phyloP scores from a whole-genome alignment of 2,888 invertebrate species.

The Rotaria sp. region DNA sequence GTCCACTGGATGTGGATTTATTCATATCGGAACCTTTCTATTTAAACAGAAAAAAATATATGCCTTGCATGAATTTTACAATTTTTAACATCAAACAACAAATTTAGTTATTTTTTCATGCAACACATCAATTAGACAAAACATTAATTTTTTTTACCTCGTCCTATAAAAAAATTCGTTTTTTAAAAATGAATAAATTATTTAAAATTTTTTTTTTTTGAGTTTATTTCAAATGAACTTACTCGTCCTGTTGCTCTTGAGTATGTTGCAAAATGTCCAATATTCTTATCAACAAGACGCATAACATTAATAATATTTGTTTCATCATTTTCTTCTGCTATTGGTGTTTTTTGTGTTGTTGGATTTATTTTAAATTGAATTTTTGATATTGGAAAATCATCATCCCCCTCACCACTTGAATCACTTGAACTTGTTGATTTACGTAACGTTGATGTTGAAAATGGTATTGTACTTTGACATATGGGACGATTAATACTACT shows the following conservation, averaged over 20 bases:
- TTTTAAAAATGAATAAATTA: background rate
- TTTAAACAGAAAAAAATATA: too few species aligned
- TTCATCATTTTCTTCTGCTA: background rate
- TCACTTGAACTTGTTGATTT: background rate
- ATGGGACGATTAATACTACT: background rate
- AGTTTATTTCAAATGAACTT: background rate
- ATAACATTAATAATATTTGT: background rate
- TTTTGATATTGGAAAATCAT: background rate
- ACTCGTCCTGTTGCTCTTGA: background rate
- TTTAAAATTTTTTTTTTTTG: background rate
- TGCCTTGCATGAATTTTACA: too few species aligned
- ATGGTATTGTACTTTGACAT: constrained; percentile 23
- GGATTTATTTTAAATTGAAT: constrained; percentile 22
- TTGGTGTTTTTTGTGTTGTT: background rate
- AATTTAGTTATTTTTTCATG: background rate
- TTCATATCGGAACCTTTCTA: background rate
- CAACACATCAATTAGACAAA: background rate
- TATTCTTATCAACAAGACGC: background rate
- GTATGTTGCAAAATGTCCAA: background rate
- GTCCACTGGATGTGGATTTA: background rate
- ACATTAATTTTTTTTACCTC: background rate
- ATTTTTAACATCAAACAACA: too few species aligned
- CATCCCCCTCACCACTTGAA: background rate
- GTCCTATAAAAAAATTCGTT: background rate
- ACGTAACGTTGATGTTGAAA: background rate